Evolutionary conservation across 1,140 invertebrate genomes (phyloP), one percentile per base, ranked within the genome.

Genomic region (Zaprionus kolodkinae): DNA sequence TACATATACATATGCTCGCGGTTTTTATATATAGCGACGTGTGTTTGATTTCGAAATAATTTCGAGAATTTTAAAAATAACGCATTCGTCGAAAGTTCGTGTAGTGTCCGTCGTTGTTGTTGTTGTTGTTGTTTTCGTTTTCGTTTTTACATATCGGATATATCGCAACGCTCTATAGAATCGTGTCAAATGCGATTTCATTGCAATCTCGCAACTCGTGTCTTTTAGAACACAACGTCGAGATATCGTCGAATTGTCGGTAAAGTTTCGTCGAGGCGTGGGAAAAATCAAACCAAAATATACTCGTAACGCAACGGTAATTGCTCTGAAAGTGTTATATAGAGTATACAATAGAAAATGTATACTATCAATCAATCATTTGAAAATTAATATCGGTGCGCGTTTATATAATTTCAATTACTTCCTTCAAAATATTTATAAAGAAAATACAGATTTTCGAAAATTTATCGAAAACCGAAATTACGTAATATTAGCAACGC

Each of bases 31-130:
- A 54, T 66, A 76, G 56, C 38, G 13, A 71, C 50, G 64, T 79
- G 78, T 79, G 78, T 79, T 84, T 80, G 72, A 72, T 88, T 92
- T 92, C 91, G 91, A 92, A 92, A 92, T 88, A 82, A 73, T 88
- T 91, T 91, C 84, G 91, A 91, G 78, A 91, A 88, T 91, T 85
- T 90, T 91, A 91, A 88, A 91, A 91, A 91, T 91, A 91, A 83
- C 88, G 75, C 81, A 69, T 78, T 85, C 81, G 82, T 78, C 73
- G 50, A 85, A 85, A 86, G 82, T 76, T 85, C 74, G 81, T 79
- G 59, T 81, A 83, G 62, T 79, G 62, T 81, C 69, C 60, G 78
- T 78, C 76, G 54, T 81, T 70, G 77, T 78, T 76, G 62, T 81
- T 74, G 76, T 76, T 70, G 63, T 71, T 77, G 71, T 71, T 67